Base-by-base conservation (phyloP, 2,113 vertebrate species). In the Pollachius pollachius region DNA sequence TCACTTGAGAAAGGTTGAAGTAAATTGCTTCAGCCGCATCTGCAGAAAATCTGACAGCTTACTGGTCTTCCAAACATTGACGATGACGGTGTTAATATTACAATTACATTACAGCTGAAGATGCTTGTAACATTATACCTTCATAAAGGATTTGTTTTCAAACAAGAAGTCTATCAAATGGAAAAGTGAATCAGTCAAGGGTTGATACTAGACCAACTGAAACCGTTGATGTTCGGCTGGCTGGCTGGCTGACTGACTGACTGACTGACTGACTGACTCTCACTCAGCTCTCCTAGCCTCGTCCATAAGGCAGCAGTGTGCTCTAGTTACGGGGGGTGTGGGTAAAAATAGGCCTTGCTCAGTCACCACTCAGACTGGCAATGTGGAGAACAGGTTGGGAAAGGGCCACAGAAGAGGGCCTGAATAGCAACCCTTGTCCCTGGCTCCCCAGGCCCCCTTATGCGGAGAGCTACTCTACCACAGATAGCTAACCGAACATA, bases 301-400 rank as follows among this genome's bases (percentile, higher is more conserved):
- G 79, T 83, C 71, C 82, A 77, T 79, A 72, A 83, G 75, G 70
- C 74, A 81, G 81, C 21, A 0, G 72, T 48, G 65, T 78, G 87
- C 83, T 88, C 86, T 78, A 88, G 79, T 88, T 90, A 87, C 75
- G 58, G 52, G 60, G 70, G 23, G 17, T 15, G 17, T 25, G 65
- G 11, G 58, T 87, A 91, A 89, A 91, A 89, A 91, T 91, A 90
- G 85, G 72, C 78, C 77, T 88, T 82, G 63, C 84, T 87, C 85
- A 88, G 83, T 89, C 87, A 81, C 82, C 87, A 91, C 89, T 90
- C 85, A 88, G 84, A 74, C 75, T 66, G 77, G 81, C 85, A 88
- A 86, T 77, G 69, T 76, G 84, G 80, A 85, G 84, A 87, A 76
- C 88, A 85, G 87, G 83, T 83, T 87, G 82, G 81, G 41, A 87